Evolutionary conservation across 2,113 vertebrate genomes (phyloP).

Genomic region (Talpa occidentalis): DNA sequence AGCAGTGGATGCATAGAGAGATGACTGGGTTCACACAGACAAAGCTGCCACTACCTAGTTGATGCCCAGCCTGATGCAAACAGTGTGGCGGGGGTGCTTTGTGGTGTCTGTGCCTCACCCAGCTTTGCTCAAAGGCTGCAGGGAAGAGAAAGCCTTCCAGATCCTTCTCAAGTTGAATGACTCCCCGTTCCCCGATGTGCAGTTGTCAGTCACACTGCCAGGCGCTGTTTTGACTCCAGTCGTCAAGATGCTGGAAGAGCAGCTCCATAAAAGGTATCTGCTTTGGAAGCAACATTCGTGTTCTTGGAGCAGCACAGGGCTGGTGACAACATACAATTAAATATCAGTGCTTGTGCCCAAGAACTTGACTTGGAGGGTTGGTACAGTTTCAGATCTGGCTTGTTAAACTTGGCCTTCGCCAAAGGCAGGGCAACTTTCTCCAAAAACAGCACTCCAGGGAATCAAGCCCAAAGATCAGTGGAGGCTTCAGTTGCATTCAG

Average conservation of each 20-base stretch:
- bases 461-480: not conserved
- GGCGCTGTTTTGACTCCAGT: conserved; percentile 66
- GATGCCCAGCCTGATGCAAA: not conserved
- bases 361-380: conserved; percentile 64
- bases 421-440: not conserved
- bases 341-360: conserved; percentile 59
- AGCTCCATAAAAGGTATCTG: conserved; percentile 81
- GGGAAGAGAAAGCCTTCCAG: conserved; percentile 56
- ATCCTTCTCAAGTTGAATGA: conserved; percentile 38
- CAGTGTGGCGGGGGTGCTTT: not conserved
- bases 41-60: not conserved
- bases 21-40: not conserved
- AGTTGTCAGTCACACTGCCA: conserved; percentile 69
- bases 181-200: conserved; percentile 15
- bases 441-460: conserved; percentile 17
- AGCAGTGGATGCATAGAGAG: conserved; percentile 2
- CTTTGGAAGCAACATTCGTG: conserved; percentile 72
- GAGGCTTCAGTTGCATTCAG: not conserved
- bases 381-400: conserved; percentile 57
- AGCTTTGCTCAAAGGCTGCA: conserved; percentile 4
- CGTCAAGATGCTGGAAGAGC: conserved; percentile 65
- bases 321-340: conserved; percentile 78
- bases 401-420: conserved; percentile 49
- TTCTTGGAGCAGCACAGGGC: conserved; percentile 77
- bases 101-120: not conserved